A percentile compares a stretch with the other conserved stretches of the same genome.
phyloP scores from a whole-genome alignment of 37 sponge, comb jelly and placozoan species.

The Cladorhizidae sp. region DNA sequence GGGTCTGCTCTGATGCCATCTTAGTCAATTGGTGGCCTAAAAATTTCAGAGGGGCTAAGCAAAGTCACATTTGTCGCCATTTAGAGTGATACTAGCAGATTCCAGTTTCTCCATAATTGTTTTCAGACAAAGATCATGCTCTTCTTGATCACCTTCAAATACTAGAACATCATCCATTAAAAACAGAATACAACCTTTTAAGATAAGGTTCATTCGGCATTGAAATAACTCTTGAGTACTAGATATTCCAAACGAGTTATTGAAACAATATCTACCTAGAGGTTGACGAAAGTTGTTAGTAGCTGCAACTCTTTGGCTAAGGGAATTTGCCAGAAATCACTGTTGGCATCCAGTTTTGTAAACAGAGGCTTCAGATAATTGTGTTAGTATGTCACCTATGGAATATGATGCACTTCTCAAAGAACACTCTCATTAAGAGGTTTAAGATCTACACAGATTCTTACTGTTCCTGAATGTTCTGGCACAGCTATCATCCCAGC shows the following conservation, averaged over 20 bases:
- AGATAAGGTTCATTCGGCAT: constrained; percentile 50
- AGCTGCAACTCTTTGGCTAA: constrained; percentile 12
- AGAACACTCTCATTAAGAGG: constrained; percentile 43
- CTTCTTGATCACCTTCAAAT: neutral
- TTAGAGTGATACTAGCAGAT: constrained; percentile 38
- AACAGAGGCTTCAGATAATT: too few species aligned
- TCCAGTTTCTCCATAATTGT: constrained; percentile 26
- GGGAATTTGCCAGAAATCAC: constrained; percentile 69
- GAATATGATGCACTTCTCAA: constrained; percentile 52
- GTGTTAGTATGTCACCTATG: too few species aligned
- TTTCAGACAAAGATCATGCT: neutral
- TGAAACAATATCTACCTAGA: constrained; percentile 48
- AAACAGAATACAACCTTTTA: constrained; percentile 44
- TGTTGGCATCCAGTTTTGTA: constrained; percentile 50
- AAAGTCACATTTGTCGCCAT: constrained; percentile 45
- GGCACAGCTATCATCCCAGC: constrained; percentile 51
- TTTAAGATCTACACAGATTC: constrained; percentile 37
- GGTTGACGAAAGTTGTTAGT: constrained; percentile 57
- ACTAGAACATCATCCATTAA: constrained; percentile 62
- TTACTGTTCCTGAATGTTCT: constrained; percentile 27
- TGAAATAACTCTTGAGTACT: constrained; percentile 63
- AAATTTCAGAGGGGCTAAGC: constrained; percentile 6
- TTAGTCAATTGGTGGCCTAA: constrained; percentile 37
- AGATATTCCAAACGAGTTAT: constrained; percentile 52
- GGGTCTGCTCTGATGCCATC: constrained; percentile 30